Conservation (phyloP, 2,888 invertebrate species). For the Drosophila vallismaia region DNA sequence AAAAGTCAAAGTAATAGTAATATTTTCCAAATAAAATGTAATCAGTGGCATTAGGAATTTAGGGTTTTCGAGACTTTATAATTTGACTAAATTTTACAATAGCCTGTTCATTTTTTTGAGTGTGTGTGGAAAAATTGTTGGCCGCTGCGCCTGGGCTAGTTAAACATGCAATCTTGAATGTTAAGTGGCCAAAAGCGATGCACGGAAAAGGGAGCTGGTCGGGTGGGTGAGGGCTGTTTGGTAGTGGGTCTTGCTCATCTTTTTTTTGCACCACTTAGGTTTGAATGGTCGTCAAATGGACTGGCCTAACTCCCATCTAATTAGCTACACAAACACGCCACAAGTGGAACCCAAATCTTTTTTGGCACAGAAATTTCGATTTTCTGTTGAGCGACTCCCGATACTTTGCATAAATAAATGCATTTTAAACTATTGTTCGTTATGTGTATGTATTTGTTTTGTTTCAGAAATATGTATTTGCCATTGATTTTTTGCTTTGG, state of each 20-base stretch:
- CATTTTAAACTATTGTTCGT: constrained; percentile 51
- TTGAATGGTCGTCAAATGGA: constrained; percentile 42
- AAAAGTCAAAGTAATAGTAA: no score
- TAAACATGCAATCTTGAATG: constrained; percentile 61
- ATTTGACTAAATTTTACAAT: no score
- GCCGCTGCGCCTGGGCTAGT: constrained; percentile 14
- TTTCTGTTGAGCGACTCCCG: constrained; percentile 13
- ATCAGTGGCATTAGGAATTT: no score
- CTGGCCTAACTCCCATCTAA: constrained; percentile 52
- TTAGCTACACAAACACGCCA: constrained; percentile 63
- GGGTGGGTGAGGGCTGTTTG: constrained; percentile 10
- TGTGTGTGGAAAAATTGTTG: constrained; percentile 51
- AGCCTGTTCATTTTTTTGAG: neutral
- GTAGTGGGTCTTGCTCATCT: constrained; percentile 35
- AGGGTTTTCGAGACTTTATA: no score
- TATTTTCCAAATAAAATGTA: no score
- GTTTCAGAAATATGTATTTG: constrained; percentile 54
- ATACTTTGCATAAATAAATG: constrained; percentile 69
- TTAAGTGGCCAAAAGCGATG: constrained; percentile 55
- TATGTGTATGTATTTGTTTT: constrained; percentile 32
- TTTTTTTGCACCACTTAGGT: constrained; percentile 59
- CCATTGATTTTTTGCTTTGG: constrained; percentile 30
- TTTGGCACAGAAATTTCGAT: constrained; percentile 40
- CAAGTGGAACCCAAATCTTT: constrained; percentile 36
- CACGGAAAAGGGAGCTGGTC: constrained; percentile 10